Evolutionary conservation across 1,140 invertebrate genomes (phyloP), one percentile per base, ranked within the genome.

Genomic region (Drosophila sp.): DNA sequence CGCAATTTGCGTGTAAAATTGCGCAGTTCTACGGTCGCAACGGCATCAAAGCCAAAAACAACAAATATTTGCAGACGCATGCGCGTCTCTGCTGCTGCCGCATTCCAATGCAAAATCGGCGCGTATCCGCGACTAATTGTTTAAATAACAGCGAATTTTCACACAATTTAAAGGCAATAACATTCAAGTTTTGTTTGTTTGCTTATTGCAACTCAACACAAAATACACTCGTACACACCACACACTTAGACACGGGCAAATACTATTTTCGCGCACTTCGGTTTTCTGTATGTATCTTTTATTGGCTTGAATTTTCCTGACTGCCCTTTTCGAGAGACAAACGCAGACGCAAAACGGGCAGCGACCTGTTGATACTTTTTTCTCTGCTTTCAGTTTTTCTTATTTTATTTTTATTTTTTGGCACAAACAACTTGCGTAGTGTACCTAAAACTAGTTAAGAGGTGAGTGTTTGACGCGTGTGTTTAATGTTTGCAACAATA

Each of bases 221-320:
- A 61, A 61, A 69, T 34, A 51, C 14, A 58, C 38, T 50, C 67
- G 38, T 6, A 65, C 9, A 54, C 62, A 70, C 38, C 50, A 53
- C 56, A 65, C 46, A 69, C 57, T 67, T 46, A 63, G 21, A 59
- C 50, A 57, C 36, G 56, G 38, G 63, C 41, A 53, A 36, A 76
- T 43, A 59, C 66, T 74, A 76, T 78, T 78, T 84, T 89, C 79
- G 78, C 82, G 80, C 72, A 82, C 61, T 78, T 75, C 70, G 63
- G 74, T 64, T 76, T 86, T 86, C 78, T 82, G 83, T 87, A 89
- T 87, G 82, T 87, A 87, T 87, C 82, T 86, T 86, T 82, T 89
- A 86, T 86, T 87, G 78, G 71, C 83, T 87, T 71, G 59, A 79
- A 72, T 87, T 86, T 82, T 81, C 75, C 78, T 58, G 63, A 50